Conservation (phyloP, 2,113 vertebrate genomes). For the Pogona vitticeps region DNA sequence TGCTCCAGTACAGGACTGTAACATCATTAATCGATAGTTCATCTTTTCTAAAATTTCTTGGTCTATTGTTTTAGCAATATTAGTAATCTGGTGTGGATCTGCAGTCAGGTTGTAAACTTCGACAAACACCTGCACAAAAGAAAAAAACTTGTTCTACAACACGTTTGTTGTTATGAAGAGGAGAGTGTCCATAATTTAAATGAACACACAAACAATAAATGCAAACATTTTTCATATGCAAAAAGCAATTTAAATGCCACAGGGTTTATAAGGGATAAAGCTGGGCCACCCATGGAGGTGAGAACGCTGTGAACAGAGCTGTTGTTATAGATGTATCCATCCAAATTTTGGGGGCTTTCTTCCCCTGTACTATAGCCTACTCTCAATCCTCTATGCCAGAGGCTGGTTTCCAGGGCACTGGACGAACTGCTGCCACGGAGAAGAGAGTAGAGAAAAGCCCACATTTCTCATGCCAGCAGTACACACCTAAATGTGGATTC, state of each 20-base stretch:
- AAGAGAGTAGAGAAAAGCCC: background rate
- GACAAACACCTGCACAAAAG: slow-evolving; percentile 86
- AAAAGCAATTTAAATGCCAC: background rate
- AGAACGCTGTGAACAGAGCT: no score
- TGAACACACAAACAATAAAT: background rate
- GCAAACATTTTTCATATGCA: background rate
- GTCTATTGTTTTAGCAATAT: slow-evolving; percentile 94
- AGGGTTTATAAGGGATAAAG: no score
- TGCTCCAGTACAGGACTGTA: slow-evolving; percentile 91
- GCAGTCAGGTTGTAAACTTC: slow-evolving; percentile 97
- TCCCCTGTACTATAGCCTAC: no score
- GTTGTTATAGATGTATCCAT: no score
- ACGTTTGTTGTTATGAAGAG: background rate
- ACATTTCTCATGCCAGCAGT: background rate
- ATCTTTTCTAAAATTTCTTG: slow-evolving; percentile 96
- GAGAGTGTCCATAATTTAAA: background rate
- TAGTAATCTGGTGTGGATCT: slow-evolving; percentile 92
- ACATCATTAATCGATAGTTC: slow-evolving; percentile 98
- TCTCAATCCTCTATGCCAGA: no score
- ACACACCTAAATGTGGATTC: background rate
- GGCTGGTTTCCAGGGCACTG: background rate
- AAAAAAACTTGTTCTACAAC: slow-evolving; percentile 17
- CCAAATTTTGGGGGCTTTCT: no score
- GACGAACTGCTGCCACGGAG: background rate
- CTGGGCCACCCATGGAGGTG: no score